Evolutionary conservation across 1,140 invertebrate genomes (phyloP).

Genomic region (Atta colombica): DNA sequence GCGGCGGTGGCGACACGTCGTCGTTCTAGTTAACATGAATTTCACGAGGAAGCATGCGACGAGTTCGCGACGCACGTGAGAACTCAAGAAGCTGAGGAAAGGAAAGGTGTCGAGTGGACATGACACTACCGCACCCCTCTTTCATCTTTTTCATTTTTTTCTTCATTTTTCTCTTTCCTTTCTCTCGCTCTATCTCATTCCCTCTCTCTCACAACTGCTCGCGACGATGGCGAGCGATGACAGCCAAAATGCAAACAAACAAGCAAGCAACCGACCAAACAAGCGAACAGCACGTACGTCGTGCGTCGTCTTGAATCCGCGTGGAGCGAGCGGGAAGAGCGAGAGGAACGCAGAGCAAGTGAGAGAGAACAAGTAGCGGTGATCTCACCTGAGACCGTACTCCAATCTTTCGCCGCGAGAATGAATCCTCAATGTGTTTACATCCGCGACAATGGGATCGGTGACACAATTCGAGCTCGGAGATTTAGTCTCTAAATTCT

Average conservation of each 20-base stretch:
- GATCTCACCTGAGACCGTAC: constrained; percentile 18
- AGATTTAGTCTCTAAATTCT: too few relatives aligned
- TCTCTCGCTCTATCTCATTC: neutral
- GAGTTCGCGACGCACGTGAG: neutral
- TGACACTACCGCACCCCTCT: neutral
- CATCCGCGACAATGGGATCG: neutral
- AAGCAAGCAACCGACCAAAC: constrained; percentile 47
- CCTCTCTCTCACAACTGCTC: neutral
- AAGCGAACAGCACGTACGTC: constrained; percentile 38
- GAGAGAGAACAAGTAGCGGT: neutral
- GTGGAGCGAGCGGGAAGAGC: neutral
- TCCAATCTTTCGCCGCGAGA: neutral
- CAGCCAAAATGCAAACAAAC: constrained; percentile 52
- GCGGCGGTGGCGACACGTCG: constrained; percentile 13
- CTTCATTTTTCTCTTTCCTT: too few relatives aligned
- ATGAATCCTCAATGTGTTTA: constrained; percentile 1
- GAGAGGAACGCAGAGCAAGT: neutral
- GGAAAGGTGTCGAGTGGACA: neutral
- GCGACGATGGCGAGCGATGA: constrained; percentile 7
- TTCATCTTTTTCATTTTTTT: neutral
- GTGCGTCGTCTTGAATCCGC: constrained; percentile 14
- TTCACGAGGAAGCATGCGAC: constrained; percentile 28
- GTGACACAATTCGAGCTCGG: neutral
- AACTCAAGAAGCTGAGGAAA: too few relatives aligned
- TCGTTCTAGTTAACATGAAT: constrained; percentile 36